A percentile compares a stretch with the other conserved stretches of the same genome.
phyloP scores from a whole-genome alignment of 2,797 vertebrate species.

The Botia kubotai region DNA sequence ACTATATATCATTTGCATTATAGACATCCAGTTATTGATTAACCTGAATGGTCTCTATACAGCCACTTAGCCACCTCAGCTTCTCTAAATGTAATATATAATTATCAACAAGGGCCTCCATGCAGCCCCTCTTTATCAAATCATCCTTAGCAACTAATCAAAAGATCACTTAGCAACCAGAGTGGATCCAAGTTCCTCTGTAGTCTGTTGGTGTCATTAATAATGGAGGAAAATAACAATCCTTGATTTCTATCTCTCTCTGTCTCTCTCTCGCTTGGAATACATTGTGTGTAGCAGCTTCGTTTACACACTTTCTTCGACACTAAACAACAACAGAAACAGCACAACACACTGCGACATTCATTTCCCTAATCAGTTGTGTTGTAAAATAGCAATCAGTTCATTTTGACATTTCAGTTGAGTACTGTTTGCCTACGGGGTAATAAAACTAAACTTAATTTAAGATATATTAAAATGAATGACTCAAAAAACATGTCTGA shows the following conservation, averaged over 20 bases:
- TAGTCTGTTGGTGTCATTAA: slow-evolving; percentile 41
- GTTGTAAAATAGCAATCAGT: no score
- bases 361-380: no score
- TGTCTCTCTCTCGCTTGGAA: background rate
- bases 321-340: no score
- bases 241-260: background rate
- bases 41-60: slow-evolving; percentile 1
- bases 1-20: slow-evolving; percentile 38
- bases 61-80: background rate
- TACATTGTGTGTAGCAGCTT: background rate
- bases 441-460: background rate
- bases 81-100: slow-evolving; percentile 43
- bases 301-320: background rate
- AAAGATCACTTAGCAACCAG: slow-evolving; percentile 56
- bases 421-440: background rate
- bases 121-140: background rate
- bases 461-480: background rate
- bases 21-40: slow-evolving; percentile 5
- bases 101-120: background rate
- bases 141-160: slow-evolving; percentile 41
- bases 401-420: no score
- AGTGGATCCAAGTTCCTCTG: slow-evolving; percentile 8
- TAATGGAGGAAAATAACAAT: slow-evolving; percentile 13
- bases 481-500: no score
- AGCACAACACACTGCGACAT: no score